Percentiles rank a stretch among this genome's conserved stretches.
Evolutionary conservation across 2,888 invertebrate genomes (phyloP).

Genomic region (Rutpela maculata): DNA sequence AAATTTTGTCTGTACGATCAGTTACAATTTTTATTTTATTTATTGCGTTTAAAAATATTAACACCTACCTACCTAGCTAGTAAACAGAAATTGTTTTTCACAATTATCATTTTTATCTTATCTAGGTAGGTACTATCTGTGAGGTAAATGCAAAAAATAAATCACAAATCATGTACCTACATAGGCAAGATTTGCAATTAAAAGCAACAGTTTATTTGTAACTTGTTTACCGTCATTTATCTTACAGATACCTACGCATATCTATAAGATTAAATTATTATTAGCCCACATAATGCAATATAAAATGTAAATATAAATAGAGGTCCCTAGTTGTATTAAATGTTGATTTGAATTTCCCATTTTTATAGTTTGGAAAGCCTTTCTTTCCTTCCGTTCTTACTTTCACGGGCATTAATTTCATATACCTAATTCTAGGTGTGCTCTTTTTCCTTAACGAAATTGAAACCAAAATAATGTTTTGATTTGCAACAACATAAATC

Average conservation of each 20-base stretch:
- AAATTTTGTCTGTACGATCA: not conserved
- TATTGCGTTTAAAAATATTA: not conserved
- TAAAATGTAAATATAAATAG: not conserved
- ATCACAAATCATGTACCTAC: not conserved
- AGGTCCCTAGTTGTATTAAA: not conserved
- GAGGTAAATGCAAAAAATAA: not conserved
- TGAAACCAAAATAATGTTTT: not conserved
- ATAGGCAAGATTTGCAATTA: not conserved
- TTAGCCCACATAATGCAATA: too few relatives aligned
- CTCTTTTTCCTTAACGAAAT: not conserved
- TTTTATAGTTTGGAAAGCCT: too few relatives aligned
- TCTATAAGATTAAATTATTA: too few relatives aligned
- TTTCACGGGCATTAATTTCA: too few relatives aligned
- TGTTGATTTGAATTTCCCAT: too few relatives aligned
- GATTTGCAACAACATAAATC: not conserved
- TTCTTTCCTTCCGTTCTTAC: too few relatives aligned
- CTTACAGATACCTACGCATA: too few relatives aligned
- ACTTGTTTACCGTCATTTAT: too few relatives aligned
- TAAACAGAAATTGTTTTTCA: not conserved
- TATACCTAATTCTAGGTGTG: not conserved
- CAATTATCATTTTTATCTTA: not conserved
- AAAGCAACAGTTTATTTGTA: not conserved
- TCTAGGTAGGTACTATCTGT: not conserved
- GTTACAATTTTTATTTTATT: not conserved
- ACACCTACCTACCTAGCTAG: not conserved